These are phyloP conservation scores for Eidolon helvum DNA, from an alignment of 2,113 vertebrate species.

Conservation along the genomic window DNA sequence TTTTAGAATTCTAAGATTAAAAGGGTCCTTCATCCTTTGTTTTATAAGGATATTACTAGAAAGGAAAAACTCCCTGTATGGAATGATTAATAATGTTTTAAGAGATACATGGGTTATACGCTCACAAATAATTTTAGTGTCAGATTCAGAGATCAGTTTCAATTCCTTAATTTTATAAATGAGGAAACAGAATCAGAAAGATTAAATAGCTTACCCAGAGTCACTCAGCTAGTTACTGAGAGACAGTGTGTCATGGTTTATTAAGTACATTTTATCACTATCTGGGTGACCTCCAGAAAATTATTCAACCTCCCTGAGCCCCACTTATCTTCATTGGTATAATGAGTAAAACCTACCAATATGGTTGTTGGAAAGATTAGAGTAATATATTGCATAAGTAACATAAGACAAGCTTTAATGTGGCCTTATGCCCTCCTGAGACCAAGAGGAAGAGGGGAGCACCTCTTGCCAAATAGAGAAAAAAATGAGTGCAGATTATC, in stretches of 20 bases:
- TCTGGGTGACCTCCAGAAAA: neutral
- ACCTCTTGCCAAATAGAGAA: neutral
- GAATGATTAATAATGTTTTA: neutral
- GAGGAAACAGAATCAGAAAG: neutral
- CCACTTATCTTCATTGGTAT: neutral
- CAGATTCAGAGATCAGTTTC: neutral
- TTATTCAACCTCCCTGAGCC: neutral
- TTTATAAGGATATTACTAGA: neutral
- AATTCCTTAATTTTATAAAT: constrained; percentile 35
- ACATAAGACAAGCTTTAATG: neutral
- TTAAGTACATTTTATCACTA: constrained; percentile 11
- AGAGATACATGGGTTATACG: neutral
- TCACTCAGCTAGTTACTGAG: neutral
- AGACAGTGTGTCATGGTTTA: neutral
- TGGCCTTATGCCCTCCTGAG: neutral
- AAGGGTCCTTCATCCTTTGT: neutral
- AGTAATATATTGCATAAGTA: neutral
- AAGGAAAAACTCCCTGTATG: neutral
- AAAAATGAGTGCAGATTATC: neutral
- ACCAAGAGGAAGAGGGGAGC: neutral
- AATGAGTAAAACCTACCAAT: neutral
- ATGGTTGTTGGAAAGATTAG: neutral
- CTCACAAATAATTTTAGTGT: constrained; percentile 15
- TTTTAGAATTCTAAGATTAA: constrained; percentile 5
- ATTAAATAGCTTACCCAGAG: neutral